phyloP scores from a whole-genome alignment of 2,888 invertebrate genomes.

The Cephus pulcher region DNA sequence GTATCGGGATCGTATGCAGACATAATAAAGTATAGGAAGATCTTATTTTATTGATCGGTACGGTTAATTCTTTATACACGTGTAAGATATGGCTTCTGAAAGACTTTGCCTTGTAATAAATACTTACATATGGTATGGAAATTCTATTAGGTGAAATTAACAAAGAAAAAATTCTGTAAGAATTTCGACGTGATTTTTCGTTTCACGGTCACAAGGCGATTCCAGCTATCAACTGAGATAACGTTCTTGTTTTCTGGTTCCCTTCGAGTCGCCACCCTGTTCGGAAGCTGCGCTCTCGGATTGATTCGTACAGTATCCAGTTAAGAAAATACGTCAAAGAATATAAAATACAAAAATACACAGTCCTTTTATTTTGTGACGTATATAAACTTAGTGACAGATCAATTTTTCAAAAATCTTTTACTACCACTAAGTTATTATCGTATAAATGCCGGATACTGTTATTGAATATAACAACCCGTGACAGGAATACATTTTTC shows the following conservation, averaged over 20 bases:
- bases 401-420: not conserved
- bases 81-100: slow-evolving; percentile 51
- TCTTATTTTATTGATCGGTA: slow-evolving; percentile 41
- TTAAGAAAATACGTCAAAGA: not conserved
- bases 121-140: slow-evolving; percentile 31
- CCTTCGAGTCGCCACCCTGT: too few species aligned
- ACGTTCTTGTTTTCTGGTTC: too few species aligned
- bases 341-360: not conserved
- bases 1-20: slow-evolving; percentile 13
- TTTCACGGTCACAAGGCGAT: too few species aligned
- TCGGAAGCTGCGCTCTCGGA: too few species aligned
- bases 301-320: too few species aligned
- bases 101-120: slow-evolving; percentile 47
- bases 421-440: not conserved
- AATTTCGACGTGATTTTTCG: too few species aligned
- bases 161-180: not conserved
- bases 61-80: slow-evolving; percentile 39
- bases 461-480: not conserved
- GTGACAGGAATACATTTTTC: not conserved
- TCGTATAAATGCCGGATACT: not conserved
- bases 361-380: not conserved
- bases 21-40: slow-evolving; percentile 45
- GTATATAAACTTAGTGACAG: not conserved
- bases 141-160: not conserved
- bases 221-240: too few species aligned